Base-by-base conservation (phyloP, 2,797 vertebrate genomes). In the Spinibarbus caldwelli region DNA sequence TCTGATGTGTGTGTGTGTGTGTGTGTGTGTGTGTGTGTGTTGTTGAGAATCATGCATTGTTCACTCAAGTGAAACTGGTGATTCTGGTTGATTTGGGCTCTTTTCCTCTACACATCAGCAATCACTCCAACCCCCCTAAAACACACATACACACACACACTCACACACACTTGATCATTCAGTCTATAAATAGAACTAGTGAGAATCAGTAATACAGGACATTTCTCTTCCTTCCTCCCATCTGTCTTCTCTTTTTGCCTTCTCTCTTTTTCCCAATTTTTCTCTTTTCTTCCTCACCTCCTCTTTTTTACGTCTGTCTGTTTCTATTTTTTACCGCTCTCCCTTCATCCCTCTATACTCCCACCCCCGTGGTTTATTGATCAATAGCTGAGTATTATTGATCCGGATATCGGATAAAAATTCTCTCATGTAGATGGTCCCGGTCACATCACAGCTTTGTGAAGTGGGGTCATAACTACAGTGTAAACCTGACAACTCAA, bases 341-440 rank as follows among this genome's bases (percentile, higher is more conserved):
- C 26, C 17, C 75, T 70, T 72, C 21, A 36, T 80, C 79, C 38
- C 15, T 75, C 59, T 72, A 83, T 70, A 21, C 64, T 52, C 78
- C 78, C 88, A 78, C 68, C 85, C 70, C 83, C 15, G 59, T 81
- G 83, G 72, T 82, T 54, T 77, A 66, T 29, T 36, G 85, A 87
- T 90, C 79, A 57, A 90, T 90, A 85, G 31, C 78, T 54, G 62
- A 80, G 76, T 68, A 87, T 87, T 87, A 87, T 89, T 71, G 75
- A 86, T 82, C 79, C 34, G 29, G 78, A 41, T 88, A 83, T 86
- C 41, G 36, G 64, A 86, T 62, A 64, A 29, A 87, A 82, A 85
- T 70, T 82, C 79, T 86, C 67, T 84, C 83, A 82, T 86, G 84
- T 89, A 73, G 31, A 80, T 29, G 26, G 52, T 77, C 31, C 57